Conservation (phyloP, 2,888 invertebrate species). For the Noctua comes region DNA sequence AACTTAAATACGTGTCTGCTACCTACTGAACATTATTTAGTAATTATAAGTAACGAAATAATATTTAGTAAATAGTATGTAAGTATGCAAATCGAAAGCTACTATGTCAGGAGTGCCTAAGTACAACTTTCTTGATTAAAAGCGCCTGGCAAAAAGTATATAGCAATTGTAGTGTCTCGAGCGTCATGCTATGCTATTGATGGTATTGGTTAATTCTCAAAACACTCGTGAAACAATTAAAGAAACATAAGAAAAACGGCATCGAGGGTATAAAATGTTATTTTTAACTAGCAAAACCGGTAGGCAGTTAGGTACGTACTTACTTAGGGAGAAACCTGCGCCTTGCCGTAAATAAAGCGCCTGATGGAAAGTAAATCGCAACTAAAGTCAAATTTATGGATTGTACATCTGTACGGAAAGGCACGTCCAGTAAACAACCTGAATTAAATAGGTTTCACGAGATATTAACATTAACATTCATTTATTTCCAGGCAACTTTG, state of each 20-base stretch:
- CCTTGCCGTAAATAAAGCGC: neutral
- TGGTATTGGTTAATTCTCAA: neutral
- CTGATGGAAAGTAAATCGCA: conserved; percentile 1
- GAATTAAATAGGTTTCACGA: neutral
- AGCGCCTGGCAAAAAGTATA: conserved; percentile 17
- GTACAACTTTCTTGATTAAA: neutral
- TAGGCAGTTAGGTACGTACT: neutral
- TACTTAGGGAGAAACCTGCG: neutral
- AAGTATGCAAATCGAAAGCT: neutral
- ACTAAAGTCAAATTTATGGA: neutral
- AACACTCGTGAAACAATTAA: neutral
- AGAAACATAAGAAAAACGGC: neutral
- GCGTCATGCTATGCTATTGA: conserved; percentile 17
- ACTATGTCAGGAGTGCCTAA: neutral
- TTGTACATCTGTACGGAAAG: neutral
- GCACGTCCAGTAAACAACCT: neutral
- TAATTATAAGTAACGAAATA: neutral
- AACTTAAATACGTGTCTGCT: neutral
- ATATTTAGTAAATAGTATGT: neutral
- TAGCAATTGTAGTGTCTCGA: neutral
- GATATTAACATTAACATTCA: no score
- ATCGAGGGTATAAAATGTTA: neutral
- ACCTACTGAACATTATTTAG: neutral
- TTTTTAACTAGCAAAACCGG: neutral
- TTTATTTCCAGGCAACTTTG: no score